phyloP scores from a whole-genome alignment of 2,797 vertebrate species.

The Helarctos malayanus region DNA sequence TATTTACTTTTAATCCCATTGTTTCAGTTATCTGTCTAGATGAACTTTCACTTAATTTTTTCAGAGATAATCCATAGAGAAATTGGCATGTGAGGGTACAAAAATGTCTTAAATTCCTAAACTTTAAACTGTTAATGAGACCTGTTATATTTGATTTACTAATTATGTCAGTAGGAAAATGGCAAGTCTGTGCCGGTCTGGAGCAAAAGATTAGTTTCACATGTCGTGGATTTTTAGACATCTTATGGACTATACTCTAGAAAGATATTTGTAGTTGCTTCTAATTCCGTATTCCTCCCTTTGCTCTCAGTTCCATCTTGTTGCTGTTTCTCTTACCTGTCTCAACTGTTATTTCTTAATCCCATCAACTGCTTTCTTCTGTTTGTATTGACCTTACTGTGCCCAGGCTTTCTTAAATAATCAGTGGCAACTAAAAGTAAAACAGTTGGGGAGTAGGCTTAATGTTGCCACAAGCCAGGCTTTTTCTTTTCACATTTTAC shows the following conservation, averaged over 20 bases:
- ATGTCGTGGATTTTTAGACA: not conserved
- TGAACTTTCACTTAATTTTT: not conserved
- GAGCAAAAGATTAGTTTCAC: conserved; percentile 39
- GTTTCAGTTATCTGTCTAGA: not conserved
- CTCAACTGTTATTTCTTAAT: not conserved
- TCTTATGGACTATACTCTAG: conserved; percentile 20
- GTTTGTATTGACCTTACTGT: conserved; percentile 36
- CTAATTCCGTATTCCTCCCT: not conserved
- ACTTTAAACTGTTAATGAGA: conserved; percentile 25
- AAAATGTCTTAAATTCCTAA: not conserved
- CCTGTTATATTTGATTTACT: conserved; percentile 21
- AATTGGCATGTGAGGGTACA: not conserved
- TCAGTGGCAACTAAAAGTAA: not conserved
- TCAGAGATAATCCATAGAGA: conserved; percentile 5
- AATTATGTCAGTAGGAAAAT: conserved; percentile 2
- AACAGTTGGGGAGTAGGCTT: not conserved
- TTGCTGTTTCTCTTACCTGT: not conserved
- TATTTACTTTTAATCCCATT: conserved; percentile 30
- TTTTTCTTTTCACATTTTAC: not conserved
- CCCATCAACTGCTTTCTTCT: not conserved
- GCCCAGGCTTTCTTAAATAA: conserved; percentile 5
- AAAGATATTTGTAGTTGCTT: conserved; percentile 5
- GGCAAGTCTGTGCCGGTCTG: not conserved
- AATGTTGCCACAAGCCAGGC: not conserved
- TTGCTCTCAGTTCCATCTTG: not conserved